Percentiles rank a stretch among this genome's conserved stretches.
phyloP scores from a whole-genome alignment of 2,888 invertebrate genomes.

The Ypsolopha scabrella region DNA sequence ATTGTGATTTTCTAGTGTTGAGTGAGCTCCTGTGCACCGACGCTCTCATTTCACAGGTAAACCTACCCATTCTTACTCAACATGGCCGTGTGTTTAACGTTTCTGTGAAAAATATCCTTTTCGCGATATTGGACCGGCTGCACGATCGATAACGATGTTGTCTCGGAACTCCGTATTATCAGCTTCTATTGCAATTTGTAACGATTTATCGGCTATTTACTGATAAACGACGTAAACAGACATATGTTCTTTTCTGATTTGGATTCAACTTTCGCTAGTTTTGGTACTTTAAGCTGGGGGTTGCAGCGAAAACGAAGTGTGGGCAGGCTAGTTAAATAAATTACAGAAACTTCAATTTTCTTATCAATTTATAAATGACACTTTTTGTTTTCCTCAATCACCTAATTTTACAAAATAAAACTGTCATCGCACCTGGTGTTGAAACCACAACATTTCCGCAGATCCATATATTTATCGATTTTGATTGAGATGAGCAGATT shows the following conservation, averaged over 20 bases:
- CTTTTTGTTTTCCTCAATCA: too few relatives aligned
- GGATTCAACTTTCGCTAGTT: neutral
- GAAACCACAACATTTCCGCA: too few relatives aligned
- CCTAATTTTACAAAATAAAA: too few relatives aligned
- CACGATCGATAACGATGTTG: constrained; percentile 65
- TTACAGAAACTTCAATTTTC: too few relatives aligned
- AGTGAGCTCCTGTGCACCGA: constrained; percentile 37
- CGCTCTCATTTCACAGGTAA: constrained; percentile 46
- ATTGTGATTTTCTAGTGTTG: constrained; percentile 50
- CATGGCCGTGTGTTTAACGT: too few relatives aligned
- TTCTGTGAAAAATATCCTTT: constrained; percentile 32
- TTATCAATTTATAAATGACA: too few relatives aligned
- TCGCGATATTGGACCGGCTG: constrained; percentile 32
- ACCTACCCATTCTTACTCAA: neutral
- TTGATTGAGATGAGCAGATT: too few relatives aligned
- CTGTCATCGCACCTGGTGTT: too few relatives aligned
- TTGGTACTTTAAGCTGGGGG: neutral
- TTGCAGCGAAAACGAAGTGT: too few relatives aligned
- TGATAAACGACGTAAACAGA: neutral
- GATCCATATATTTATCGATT: too few relatives aligned
- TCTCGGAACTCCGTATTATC: constrained; percentile 17
- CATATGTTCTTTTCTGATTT: neutral
- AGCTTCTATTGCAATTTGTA: neutral
- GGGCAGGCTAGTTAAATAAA: too few relatives aligned
- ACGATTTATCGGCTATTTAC: neutral